phyloP scores from a whole-genome alignment of 1,140 invertebrate genomes.

The Nautilus pompilius region DNA sequence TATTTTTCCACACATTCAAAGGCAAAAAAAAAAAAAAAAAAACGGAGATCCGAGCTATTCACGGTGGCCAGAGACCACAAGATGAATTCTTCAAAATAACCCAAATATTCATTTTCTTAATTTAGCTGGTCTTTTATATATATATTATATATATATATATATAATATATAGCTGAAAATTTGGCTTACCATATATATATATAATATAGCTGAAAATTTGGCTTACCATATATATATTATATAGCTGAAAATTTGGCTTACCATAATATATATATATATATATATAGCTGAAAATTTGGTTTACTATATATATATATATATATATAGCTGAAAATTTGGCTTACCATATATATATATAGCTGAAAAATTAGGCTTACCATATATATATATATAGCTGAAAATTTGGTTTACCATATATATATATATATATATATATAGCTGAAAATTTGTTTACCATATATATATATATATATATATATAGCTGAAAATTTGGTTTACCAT shows the following conservation, averaged over 20 bases:
- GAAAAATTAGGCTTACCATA: too few species aligned
- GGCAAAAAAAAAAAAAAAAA: too few species aligned
- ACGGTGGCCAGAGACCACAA: too few species aligned
- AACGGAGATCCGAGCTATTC: too few species aligned
- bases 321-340: not conserved
- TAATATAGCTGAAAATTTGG: not conserved
- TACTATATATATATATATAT: not conserved
- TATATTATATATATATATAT: not conserved
- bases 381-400: conserved; percentile 2
- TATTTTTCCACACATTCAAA: too few species aligned
- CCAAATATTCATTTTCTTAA: too few species aligned
- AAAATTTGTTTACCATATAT: not conserved
- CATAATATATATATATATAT: not conserved
- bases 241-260: not conserved
- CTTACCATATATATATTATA: not conserved
- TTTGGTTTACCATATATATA: not conserved
- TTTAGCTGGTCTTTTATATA: too few species aligned
- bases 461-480: not conserved
- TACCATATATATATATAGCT: conserved; percentile 1
- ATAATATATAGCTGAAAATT: not conserved
- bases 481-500: not conserved
- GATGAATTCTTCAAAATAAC: too few species aligned
- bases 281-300: not conserved
- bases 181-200: not conserved
- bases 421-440: not conserved